Evolutionary conservation across 2,888 invertebrate species (phyloP).

Genomic region (Carabus problematicus): DNA sequence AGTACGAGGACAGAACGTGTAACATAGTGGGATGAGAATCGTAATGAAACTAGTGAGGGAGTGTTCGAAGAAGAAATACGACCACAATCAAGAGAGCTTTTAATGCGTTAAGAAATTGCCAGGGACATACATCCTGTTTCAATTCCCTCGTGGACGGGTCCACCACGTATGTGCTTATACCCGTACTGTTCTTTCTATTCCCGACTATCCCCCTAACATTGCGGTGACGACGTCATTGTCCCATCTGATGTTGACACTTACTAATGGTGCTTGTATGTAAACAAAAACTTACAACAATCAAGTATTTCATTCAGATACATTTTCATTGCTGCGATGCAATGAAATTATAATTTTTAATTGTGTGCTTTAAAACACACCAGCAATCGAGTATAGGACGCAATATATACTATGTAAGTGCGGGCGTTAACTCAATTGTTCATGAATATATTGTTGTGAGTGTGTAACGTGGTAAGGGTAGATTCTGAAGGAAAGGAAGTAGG

Average conservation of each 20-base stretch:
- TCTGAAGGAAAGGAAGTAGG: too few relatives aligned
- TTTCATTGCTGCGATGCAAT: too few relatives aligned
- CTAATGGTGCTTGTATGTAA: too few relatives aligned
- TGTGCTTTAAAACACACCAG: too few relatives aligned
- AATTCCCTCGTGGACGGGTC: constrained; percentile 55
- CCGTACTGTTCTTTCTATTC: not conserved
- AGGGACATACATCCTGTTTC: constrained; percentile 55
- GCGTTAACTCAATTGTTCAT: constrained; percentile 33
- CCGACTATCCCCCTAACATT: not conserved
- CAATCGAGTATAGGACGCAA: too few relatives aligned
- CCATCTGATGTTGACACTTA: not conserved
- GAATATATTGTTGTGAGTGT: constrained; percentile 25
- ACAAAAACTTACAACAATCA: too few relatives aligned
- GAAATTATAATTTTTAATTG: too few relatives aligned
- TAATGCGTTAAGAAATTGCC: constrained; percentile 57
- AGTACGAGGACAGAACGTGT: constrained; percentile 2
- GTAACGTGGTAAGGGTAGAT: too few relatives aligned
- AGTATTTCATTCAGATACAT: too few relatives aligned
- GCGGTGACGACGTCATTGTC: not conserved
- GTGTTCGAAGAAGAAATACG: constrained; percentile 55
- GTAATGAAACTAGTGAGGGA: constrained; percentile 41
- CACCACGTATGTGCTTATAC: constrained; percentile 6
- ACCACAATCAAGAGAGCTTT: constrained; percentile 59
- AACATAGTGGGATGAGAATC: constrained; percentile 12
- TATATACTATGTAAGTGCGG: constrained; percentile 28